These are phyloP conservation scores for Rallus limicola DNA, from an alignment of 2,113 vertebrate species.

Conservation along the genomic window DNA sequence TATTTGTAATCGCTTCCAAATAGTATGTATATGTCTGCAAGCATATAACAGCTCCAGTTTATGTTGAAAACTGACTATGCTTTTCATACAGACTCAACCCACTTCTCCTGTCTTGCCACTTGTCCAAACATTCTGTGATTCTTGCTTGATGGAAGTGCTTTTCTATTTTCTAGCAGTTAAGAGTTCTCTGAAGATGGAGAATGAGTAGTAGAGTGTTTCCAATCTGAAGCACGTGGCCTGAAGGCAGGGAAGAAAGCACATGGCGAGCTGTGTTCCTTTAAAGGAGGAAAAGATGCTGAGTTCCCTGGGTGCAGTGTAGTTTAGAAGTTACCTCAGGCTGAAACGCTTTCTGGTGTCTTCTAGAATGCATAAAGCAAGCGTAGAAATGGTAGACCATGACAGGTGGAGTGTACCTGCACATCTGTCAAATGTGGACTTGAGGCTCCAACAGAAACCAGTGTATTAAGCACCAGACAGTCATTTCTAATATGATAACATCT, in stretches of 20 bases:
- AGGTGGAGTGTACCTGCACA: not conserved
- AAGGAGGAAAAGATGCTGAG: not conserved
- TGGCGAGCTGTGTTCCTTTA: not conserved
- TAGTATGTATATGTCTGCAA: not conserved
- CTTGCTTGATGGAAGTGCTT: not conserved
- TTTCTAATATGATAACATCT: not conserved
- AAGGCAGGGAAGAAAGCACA: not conserved
- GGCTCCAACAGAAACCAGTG: not conserved
- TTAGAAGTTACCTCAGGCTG: not conserved
- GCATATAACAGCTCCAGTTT: not conserved
- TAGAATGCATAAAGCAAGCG: not conserved
- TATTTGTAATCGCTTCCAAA: not conserved
- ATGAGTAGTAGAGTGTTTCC: not conserved
- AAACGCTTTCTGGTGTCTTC: not conserved
- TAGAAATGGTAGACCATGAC: not conserved
- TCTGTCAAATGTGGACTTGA: not conserved
- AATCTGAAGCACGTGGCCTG: not conserved
- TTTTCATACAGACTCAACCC: not conserved
- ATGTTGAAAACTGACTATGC: not conserved
- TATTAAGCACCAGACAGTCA: not conserved
- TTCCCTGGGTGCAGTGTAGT: not conserved
- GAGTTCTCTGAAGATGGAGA: not conserved
- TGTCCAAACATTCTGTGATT: not conserved
- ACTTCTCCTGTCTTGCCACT: not conserved
- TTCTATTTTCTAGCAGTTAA: not conserved